Percentiles rank a stretch among this genome's conserved stretches.
Evolutionary conservation across 2,888 invertebrate genomes (phyloP).

Genomic region (Calameuta pallipes): DNA sequence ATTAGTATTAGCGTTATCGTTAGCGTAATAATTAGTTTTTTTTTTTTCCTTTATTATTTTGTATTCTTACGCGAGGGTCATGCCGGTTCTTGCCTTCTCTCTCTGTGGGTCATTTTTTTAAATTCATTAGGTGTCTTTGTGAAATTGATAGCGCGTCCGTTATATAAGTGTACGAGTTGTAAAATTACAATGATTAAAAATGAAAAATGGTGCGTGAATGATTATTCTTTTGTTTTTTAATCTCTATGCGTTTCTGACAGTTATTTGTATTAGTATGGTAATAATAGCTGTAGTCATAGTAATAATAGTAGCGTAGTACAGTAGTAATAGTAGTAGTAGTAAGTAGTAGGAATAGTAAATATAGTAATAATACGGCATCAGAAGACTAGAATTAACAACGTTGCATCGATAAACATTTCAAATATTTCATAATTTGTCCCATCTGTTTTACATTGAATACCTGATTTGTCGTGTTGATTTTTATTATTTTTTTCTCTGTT

Average conservation of each 20-base stretch:
- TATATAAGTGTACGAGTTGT: not conserved
- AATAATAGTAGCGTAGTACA: not conserved
- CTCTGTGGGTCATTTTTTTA: not conserved
- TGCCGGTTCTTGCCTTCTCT: not conserved
- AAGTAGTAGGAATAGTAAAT: not conserved
- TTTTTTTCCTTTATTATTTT: not conserved
- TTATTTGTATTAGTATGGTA: not conserved
- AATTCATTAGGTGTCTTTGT: not conserved
- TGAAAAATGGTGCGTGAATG: not conserved
- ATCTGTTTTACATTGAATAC: constrained; percentile 9
- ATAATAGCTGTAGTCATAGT: not conserved
- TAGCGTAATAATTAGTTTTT: not conserved
- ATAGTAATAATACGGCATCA: constrained; percentile 31
- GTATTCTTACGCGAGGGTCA: not conserved
- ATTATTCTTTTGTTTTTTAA: not conserved
- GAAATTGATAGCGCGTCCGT: not conserved
- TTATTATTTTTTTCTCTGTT: constrained; percentile 11
- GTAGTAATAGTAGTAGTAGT: not conserved
- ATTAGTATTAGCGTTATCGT: constrained; percentile 9
- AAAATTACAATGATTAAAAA: not conserved
- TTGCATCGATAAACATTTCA: constrained; percentile 52
- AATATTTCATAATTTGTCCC: constrained; percentile 44
- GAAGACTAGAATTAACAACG: constrained; percentile 46
- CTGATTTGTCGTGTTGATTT: constrained; percentile 26
- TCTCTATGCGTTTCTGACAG: not conserved